These are phyloP conservation scores for Hycleus cichorii DNA, from an alignment of 1,140 invertebrate genomes.

Conservation along the genomic window DNA sequence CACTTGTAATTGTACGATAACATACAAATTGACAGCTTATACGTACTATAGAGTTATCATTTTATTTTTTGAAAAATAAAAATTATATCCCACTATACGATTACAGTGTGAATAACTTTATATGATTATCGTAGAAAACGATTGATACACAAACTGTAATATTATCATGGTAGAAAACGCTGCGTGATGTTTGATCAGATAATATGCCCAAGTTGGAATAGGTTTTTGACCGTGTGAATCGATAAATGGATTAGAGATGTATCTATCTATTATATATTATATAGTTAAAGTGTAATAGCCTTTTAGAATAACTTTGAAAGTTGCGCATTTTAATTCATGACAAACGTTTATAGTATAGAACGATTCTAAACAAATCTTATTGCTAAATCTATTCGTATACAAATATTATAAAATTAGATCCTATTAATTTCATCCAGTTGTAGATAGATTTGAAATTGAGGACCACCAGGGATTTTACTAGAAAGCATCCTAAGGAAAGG, in stretches of 20 bases:
- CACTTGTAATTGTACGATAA: slow-evolving; percentile 37
- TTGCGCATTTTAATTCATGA: slow-evolving; percentile 2
- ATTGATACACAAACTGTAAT: slow-evolving; percentile 25
- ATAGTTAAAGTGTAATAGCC: background rate
- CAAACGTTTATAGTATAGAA: slow-evolving; percentile 1
- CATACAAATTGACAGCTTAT: slow-evolving; percentile 33
- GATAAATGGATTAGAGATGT: slow-evolving; percentile 34
- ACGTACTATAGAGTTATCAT: slow-evolving; percentile 30
- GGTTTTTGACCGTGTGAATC: slow-evolving; percentile 36
- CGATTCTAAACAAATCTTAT: background rate
- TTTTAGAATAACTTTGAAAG: slow-evolving; percentile 2
- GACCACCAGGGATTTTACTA: background rate
- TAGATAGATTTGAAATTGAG: background rate
- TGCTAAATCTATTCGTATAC: background rate
- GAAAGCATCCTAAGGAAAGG: background rate
- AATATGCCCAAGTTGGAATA: slow-evolving; percentile 26
- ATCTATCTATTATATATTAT: slow-evolving; percentile 18
- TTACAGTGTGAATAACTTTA: slow-evolving; percentile 23
- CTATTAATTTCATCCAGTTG: background rate
- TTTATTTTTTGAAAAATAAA: background rate
- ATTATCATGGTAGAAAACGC: slow-evolving; percentile 25
- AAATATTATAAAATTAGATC: background rate
- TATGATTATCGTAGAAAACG: slow-evolving; percentile 6
- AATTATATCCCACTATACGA: slow-evolving; percentile 29
- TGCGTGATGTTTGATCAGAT: slow-evolving; percentile 33